phyloP scores from a whole-genome alignment of 2,797 vertebrate species.

The Astyanax mexicanus region DNA sequence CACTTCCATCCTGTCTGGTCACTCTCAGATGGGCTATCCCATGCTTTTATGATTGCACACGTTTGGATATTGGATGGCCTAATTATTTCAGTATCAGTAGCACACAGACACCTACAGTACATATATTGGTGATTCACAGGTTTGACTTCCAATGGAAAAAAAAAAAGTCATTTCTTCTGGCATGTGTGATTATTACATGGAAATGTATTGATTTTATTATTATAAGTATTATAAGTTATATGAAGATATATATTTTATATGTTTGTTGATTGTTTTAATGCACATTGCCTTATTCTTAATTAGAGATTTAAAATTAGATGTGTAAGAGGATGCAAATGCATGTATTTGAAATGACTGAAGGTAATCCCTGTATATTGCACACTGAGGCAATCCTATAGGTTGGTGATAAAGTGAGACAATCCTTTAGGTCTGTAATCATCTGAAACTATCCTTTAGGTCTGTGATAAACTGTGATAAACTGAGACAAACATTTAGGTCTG shows the following conservation, averaged over 20 bases:
- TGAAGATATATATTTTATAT: not conserved
- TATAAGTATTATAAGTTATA: not conserved
- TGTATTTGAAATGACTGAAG: not conserved
- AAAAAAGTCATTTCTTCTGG: no score
- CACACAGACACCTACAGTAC: not conserved
- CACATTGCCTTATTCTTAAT: no score
- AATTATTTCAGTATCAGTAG: not conserved
- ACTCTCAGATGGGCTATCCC: not conserved
- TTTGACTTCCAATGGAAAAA: not conserved
- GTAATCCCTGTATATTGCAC: no score
- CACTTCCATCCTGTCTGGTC: slow-evolving; percentile 5
- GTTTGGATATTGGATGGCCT: not conserved
- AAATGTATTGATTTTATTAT: not conserved
- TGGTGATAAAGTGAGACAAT: no score
- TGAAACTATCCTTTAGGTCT: no score
- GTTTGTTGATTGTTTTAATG: not conserved
- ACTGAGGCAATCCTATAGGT: no score
- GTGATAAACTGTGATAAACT: no score
- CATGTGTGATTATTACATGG: not conserved
- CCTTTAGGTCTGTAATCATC: no score
- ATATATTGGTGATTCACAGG: not conserved
- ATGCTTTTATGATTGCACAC: slow-evolving; percentile 2
- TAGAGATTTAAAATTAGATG: not conserved
- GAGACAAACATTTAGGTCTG: no score
- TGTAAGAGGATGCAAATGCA: not conserved